Evolutionary conservation across 2,113 vertebrate species (phyloP).

Genomic region (sheep (Ovis aries)): DNA sequence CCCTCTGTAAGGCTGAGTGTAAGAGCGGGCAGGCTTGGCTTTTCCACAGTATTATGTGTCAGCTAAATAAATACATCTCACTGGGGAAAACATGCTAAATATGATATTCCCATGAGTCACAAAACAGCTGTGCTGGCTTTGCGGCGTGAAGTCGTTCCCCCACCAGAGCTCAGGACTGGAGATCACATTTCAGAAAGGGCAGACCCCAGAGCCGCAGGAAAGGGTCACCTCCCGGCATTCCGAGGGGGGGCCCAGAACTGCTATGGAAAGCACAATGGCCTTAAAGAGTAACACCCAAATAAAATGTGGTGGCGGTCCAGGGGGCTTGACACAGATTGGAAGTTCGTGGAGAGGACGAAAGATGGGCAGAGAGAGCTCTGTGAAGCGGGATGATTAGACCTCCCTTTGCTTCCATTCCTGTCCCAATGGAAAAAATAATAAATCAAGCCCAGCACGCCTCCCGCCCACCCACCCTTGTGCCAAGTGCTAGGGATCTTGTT

Average conservation of each 20-base stretch:
- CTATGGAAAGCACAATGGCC: neutral
- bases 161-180: conserved; percentile 49
- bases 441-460: conserved; percentile 49
- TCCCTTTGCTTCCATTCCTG: conserved; percentile 34
- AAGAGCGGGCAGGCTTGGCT: conserved; percentile 62
- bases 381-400: neutral
- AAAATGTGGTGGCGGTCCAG: conserved; percentile 17
- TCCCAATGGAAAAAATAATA: conserved; percentile 43
- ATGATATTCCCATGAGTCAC: conserved; percentile 66
- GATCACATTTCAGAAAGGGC: conserved; percentile 65
- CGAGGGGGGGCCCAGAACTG: conserved; percentile 35
- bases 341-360: neutral
- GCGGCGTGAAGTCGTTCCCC: conserved; percentile 47
- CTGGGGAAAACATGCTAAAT: conserved; percentile 65
- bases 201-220: conserved; percentile 52
- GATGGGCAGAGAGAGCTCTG: neutral
- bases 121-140: conserved; percentile 74
- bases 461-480: neutral
- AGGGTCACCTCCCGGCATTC: conserved; percentile 64
- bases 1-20: conserved; percentile 60
- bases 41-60: conserved; percentile 59
- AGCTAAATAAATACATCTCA: conserved; percentile 69
- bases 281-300: conserved; percentile 31
- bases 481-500: conserved; percentile 39
- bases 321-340: conserved; percentile 38